Evolutionary conservation across 2,888 invertebrate genomes (phyloP), one percentile per base, ranked within the genome.

Genomic region (Automeris io): DNA sequence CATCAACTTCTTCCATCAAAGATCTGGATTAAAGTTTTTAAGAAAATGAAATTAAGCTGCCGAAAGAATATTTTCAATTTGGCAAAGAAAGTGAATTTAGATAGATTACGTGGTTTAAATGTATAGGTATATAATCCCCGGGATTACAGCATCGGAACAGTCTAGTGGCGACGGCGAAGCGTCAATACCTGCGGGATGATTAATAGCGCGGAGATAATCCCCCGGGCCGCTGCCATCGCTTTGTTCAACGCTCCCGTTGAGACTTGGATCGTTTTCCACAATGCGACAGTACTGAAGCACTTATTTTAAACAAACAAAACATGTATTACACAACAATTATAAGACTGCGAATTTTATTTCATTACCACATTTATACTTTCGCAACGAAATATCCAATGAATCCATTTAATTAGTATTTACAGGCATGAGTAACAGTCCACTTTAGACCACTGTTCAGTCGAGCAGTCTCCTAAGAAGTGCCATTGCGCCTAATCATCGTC

Each of bases 171-270:
- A 39, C 38, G 40, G 42, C 45, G 47, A 48, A 54, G 61, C 72
- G 61, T 72, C 71, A 63, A 73, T 75, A 64, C 60, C 62, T 57
- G 46, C 42, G 47, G 55, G 61, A 76, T 78, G 75, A 78, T 79
- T 77, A 76, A 77, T 76, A 63, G 66, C 61, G 53, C 51, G 39
- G 47, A 55, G 64, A 63, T 75, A 75, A 76, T 73, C 73, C 69
- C 60, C 43, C 26, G 50, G 54, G 51, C 51, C 56, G 51, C 42
- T 54, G 60, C 54, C 49, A 57, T 58, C 65, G 59, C 62, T 69
- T 67, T 64, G 56, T 57, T 53, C 54, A 51, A 47, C 46, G 36
- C 12, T 38, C 35, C 34, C 37, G 7, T 22, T n/a, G 36, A 22
- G 33, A 24, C 25, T 19, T 33, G 29, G 19, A 35, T 39, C 36